Evolutionary conservation across 2,113 vertebrate species (phyloP).

Genomic region (Plotosus lineatus): DNA sequence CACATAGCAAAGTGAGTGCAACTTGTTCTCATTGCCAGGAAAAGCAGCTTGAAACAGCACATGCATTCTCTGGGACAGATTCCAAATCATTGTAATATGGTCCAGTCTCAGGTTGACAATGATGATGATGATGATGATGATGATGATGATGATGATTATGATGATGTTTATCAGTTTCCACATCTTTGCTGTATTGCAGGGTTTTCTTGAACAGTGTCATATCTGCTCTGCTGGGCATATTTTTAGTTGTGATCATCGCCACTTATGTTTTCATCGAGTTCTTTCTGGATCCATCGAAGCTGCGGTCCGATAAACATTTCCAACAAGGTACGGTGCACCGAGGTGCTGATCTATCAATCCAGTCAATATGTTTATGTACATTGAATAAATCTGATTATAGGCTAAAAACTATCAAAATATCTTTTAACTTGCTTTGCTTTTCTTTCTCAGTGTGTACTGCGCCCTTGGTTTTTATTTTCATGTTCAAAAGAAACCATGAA

Average conservation of each 20-base stretch:
- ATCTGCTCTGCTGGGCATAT: conserved; percentile 85
- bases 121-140: neutral
- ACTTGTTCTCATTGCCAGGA: too few relatives aligned
- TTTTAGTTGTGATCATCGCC: conserved; percentile 80
- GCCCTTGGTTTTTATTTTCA: too few relatives aligned
- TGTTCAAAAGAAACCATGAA: too few relatives aligned
- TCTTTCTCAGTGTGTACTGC: too few relatives aligned
- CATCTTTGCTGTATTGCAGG: conserved; percentile 62
- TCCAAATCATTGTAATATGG: neutral
- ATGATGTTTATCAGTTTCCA: neutral
- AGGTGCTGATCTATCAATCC: neutral
- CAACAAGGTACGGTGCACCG: conserved; percentile 72
- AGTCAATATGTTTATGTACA: neutral
- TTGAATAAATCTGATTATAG: neutral
- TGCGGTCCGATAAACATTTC: conserved; percentile 84
- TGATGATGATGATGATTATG: neutral
- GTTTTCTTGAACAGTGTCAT: conserved; percentile 86
- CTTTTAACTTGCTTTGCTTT: too few relatives aligned
- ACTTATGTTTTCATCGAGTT: conserved; percentile 87
- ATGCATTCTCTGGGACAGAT: too few relatives aligned
- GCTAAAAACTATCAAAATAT: too few relatives aligned
- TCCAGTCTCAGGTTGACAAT: neutral
- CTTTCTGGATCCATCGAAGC: conserved; percentile 82
- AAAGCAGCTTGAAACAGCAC: too few relatives aligned
- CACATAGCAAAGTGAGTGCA: too few relatives aligned